phyloP scores from a whole-genome alignment of 2,113 vertebrate genomes.

The Burhinus bistriatus region DNA sequence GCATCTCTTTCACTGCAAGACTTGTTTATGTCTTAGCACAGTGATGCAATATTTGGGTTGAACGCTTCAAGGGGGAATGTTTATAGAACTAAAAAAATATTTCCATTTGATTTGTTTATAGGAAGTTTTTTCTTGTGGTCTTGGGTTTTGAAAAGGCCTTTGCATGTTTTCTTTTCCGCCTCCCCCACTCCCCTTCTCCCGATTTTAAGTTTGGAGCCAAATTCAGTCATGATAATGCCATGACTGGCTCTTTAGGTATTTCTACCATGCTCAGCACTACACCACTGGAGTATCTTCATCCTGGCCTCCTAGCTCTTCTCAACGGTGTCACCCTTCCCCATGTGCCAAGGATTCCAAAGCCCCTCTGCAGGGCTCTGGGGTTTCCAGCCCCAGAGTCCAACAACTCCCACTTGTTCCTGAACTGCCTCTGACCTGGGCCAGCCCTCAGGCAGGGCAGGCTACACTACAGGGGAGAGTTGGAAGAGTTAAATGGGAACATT shows the following conservation, averaged over 20 bases:
- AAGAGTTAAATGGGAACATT: slow-evolving; percentile 70
- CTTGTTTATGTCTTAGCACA: slow-evolving; percentile 64
- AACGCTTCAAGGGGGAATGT: slow-evolving; percentile 62
- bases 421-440: neutral
- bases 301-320: neutral
- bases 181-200: neutral
- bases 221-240: slow-evolving; percentile 40
- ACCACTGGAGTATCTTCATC: neutral
- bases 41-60: slow-evolving; percentile 71
- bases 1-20: slow-evolving; percentile 54
- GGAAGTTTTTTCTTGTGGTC: slow-evolving; percentile 67
- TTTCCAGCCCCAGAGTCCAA: neutral
- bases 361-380: fast-evolving
- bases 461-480: neutral
- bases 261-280: neutral
- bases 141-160: slow-evolving; percentile 62
- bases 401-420: neutral
- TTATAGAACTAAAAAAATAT: slow-evolving; percentile 69
- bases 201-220: slow-evolving; percentile 43
- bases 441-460: neutral
- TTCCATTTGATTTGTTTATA: slow-evolving; percentile 70
- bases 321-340: neutral
- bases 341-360: neutral
- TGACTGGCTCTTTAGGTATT: slow-evolving; percentile 45
- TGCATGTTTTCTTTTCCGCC: slow-evolving; percentile 50